Conservation (phyloP, 2,797 vertebrate genomes). For the Hoplostethus mediterraneus region DNA sequence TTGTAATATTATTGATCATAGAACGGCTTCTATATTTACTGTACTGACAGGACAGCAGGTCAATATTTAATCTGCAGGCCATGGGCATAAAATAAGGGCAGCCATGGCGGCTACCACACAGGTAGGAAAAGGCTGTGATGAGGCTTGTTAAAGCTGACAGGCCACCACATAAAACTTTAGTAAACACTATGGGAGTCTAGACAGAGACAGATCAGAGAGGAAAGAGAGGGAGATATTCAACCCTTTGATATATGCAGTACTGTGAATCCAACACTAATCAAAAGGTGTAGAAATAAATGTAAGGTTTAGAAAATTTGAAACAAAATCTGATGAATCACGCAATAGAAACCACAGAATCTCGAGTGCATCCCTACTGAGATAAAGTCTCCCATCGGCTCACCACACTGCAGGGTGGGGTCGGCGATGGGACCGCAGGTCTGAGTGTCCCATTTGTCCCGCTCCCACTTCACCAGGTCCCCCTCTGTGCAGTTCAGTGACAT, state of each 20-base stretch:
- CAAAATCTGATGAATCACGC: background rate
- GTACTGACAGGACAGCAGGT: conserved; percentile 38
- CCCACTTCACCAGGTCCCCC: conserved; percentile 84
- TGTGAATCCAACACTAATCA: too few species aligned
- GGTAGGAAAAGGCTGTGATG: conserved; percentile 39
- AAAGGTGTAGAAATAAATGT: too few species aligned
- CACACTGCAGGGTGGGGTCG: conserved; percentile 73
- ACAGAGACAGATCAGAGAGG: background rate
- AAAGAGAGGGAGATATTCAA: background rate
- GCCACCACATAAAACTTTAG: background rate
- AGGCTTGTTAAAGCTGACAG: conserved; percentile 23
- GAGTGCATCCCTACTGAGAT: background rate
- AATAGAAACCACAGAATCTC: background rate
- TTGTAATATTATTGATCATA: conserved; percentile 41
- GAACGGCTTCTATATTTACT: conserved; percentile 35
- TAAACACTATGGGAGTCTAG: conserved; percentile 6
- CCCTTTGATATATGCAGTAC: background rate
- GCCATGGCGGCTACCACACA: background rate
- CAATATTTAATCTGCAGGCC: conserved; percentile 58
- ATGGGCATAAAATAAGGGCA: conserved; percentile 17
- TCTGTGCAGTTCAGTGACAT: conserved; percentile 69
- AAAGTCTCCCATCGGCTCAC: conserved; percentile 66
- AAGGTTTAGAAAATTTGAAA: background rate
- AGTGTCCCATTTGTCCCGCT: conserved; percentile 69
- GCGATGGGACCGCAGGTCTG: background rate